phyloP scores from a whole-genome alignment of 2,797 vertebrate genomes.

The Dromococcyx pavoninus region DNA sequence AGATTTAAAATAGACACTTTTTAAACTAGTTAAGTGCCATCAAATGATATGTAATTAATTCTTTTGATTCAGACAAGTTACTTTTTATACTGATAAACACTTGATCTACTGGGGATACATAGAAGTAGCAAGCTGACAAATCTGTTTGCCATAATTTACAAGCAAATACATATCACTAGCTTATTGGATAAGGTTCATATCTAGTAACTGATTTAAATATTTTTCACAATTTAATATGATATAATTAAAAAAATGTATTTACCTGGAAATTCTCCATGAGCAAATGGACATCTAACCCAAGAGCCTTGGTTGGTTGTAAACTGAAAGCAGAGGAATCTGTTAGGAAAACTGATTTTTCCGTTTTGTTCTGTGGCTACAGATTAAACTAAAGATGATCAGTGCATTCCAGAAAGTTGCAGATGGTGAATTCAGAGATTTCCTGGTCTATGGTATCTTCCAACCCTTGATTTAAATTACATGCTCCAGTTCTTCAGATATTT shows the following conservation, averaged over 20 bases:
- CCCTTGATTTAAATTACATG: not conserved
- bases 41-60: not conserved
- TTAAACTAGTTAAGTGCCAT: not conserved
- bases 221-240: not conserved
- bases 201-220: not conserved
- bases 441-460: not conserved
- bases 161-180: not conserved
- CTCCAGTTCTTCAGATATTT: not conserved
- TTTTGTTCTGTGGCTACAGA: not conserved
- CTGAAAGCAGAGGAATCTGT: conserved; percentile 60
- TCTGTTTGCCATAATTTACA: not conserved
- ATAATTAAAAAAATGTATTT: not conserved
- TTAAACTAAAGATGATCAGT: not conserved
- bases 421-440: not conserved
- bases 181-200: not conserved
- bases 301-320: conserved; percentile 62
- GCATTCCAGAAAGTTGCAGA: not conserved
- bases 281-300: conserved; percentile 75
- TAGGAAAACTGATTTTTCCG: not conserved
- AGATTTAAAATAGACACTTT: not conserved
- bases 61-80: not conserved
- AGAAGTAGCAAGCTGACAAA: not conserved
- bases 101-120: not conserved
- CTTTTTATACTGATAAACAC: not conserved
- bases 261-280: conserved; percentile 70